Evolutionary conservation across 2,797 vertebrate genomes (phyloP), one percentile per base, ranked within the genome.

Genomic region (Petrocephalus sullivani): DNA sequence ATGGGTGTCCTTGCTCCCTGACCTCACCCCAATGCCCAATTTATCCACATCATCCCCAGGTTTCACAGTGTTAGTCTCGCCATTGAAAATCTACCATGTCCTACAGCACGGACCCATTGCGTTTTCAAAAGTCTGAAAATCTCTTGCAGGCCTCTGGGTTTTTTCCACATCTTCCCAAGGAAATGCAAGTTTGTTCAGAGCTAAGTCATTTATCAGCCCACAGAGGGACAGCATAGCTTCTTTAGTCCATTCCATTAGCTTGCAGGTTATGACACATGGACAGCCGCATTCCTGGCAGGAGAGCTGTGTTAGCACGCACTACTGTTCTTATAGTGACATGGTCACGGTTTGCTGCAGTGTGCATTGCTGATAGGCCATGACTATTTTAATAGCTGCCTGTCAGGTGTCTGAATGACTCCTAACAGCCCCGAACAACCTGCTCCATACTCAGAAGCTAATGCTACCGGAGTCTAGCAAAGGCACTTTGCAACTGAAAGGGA

Each of bases 401-500:
- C 90, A 89, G 89, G 89, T 89, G 91, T 89, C 90, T 91, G 91
- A 93, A 81, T 89, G 92, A 90, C 87, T 93, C 86, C 85, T 64
- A 93, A 91, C 88, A 81, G 88, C 41, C 90, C 89, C 37, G 88
- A 92, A 89, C 90, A 88, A 88, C 86, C 90, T 91, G 89, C 90
- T 91, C 89, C 67, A 91, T 81, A 89, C 91, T 90, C 60, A 49
- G 58, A 61, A 23, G 83, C 89, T 88, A 67, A 91, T 87, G n/a
- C 90, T 90, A 90, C 64, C 87, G 0, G 9, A 88, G 89, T 91
- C 90, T 91, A 89, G 88, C 75, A 49, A 60, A 82, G 89, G 53
- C 86, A 87, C 87, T 81, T 85, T 56, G 78, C 89, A 89, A 84
- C 85, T 71, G 10, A 89, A 67, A 89, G 61, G 87, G 87, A 89